Evolutionary conservation across 2,113 vertebrate genomes (phyloP).

Genomic region (Proterorhinus semilunaris): DNA sequence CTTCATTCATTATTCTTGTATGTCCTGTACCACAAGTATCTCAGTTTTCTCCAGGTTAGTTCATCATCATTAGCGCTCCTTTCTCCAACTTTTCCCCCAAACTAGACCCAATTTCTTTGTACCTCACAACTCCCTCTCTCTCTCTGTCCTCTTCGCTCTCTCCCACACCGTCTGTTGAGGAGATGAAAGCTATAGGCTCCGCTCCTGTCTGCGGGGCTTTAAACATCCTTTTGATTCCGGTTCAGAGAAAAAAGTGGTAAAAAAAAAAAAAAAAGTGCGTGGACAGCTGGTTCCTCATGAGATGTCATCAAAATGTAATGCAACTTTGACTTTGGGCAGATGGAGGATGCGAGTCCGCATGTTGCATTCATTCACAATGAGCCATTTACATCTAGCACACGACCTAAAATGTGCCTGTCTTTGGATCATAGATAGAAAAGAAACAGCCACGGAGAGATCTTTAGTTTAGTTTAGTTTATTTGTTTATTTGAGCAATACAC

Average conservation of each 20-base stretch:
- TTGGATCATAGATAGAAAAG: too few species aligned
- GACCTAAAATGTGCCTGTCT: too few species aligned
- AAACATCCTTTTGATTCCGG: slow-evolving; percentile 38
- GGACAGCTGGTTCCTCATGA: slow-evolving; percentile 14
- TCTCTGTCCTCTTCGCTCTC: slow-evolving; percentile 25
- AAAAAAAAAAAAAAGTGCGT: slow-evolving; percentile 1
- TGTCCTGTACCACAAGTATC: too few species aligned
- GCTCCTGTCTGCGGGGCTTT: slow-evolving; percentile 53
- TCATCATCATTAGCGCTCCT: slow-evolving; percentile 17
- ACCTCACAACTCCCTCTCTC: slow-evolving; percentile 19
- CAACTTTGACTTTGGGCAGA: background rate
- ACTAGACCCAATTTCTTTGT: slow-evolving; percentile 25
- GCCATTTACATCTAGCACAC: too few species aligned
- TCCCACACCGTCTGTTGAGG: slow-evolving; percentile 33
- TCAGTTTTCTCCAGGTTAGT: background rate
- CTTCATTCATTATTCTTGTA: too few species aligned
- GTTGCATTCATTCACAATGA: too few species aligned
- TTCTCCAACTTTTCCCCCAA: slow-evolving; percentile 3
- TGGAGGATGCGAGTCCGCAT: too few species aligned
- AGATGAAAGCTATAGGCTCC: slow-evolving; percentile 39
- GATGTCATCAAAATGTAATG: slow-evolving; percentile 23
- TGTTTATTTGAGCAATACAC: too few species aligned
- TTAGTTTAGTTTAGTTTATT: too few species aligned
- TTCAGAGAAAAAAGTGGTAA: slow-evolving; percentile 29
- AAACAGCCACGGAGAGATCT: too few species aligned